Conservation (phyloP, 2,797 vertebrate species). For the Spheniscus humboldti region DNA sequence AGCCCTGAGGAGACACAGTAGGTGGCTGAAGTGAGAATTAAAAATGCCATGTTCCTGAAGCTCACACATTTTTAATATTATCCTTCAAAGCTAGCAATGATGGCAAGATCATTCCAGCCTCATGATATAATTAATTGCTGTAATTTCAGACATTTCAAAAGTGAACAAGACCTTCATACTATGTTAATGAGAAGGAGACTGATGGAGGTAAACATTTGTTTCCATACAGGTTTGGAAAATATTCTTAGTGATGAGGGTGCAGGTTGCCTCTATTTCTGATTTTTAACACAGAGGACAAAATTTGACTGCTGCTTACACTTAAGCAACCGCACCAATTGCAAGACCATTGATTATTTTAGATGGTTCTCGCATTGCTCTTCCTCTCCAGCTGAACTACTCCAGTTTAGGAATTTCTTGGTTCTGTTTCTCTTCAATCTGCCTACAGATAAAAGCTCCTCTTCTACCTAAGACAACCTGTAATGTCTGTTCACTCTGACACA, state of each 20-base stretch:
- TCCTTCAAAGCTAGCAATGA: constrained; percentile 40
- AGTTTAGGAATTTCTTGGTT: neutral
- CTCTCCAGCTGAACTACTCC: neutral
- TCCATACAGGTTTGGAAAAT: constrained; percentile 3
- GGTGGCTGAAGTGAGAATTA: constrained; percentile 63
- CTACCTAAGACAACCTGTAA: neutral
- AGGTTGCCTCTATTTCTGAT: neutral
- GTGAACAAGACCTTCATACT: neutral
- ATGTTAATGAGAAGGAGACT: constrained; percentile 7
- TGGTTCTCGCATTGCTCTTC: neutral
- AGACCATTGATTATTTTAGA: neutral
- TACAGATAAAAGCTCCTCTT: neutral
- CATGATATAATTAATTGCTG: constrained; percentile 46
- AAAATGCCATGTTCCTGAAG: constrained; percentile 22
- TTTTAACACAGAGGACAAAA: neutral
- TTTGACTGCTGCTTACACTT: neutral
- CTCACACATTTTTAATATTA: constrained; percentile 37
- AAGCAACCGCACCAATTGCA: neutral
- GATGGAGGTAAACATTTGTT: constrained; percentile 21
- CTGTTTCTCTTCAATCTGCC: neutral
- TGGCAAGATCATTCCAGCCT: constrained; percentile 29
- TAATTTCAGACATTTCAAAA: constrained; percentile 59
- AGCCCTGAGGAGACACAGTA: constrained; percentile 38
- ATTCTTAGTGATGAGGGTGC: neutral
- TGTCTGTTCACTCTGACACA: neutral